These are phyloP conservation scores for Leucoma salicis DNA, from an alignment of 2,888 invertebrate genomes.

Conservation along the genomic window DNA sequence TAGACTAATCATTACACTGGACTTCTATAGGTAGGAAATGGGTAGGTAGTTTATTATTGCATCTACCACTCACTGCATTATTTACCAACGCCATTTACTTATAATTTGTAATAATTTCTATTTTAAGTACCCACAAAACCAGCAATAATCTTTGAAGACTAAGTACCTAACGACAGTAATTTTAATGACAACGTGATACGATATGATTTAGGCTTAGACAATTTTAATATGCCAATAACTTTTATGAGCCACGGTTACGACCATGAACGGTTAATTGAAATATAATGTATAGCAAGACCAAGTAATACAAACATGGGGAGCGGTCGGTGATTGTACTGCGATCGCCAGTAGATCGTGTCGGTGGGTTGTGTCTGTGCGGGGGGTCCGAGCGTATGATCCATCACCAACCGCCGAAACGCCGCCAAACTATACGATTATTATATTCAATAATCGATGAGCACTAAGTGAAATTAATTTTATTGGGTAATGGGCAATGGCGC, in stretches of 20 bases:
- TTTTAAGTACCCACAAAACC: no score
- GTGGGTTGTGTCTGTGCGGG: constrained; percentile 54
- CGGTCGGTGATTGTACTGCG: constrained; percentile 14
- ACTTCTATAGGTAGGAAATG: no score
- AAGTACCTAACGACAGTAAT: no score
- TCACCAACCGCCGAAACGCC: constrained; percentile 68
- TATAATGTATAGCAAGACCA: constrained; percentile 6
- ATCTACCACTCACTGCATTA: no score
- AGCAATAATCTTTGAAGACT: no score
- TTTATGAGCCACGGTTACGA: not conserved
- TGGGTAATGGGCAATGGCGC: constrained; percentile 74
- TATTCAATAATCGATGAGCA: constrained; percentile 76
- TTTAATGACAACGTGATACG: no score
- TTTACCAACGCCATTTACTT: no score
- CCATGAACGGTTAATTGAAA: constrained; percentile 8
- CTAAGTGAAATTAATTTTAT: constrained; percentile 81
- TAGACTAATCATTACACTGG: no score
- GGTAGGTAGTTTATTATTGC: no score
- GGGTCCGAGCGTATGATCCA: constrained; percentile 67
- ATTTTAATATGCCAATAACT: not conserved
- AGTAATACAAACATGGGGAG: constrained; percentile 13
- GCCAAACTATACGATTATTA: constrained; percentile 71
- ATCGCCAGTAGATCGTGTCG: constrained; percentile 57
- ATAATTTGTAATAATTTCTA: no score
- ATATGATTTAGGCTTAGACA: no score